Percentiles rank a stretch among this genome's conserved stretches.
Conservation (phyloP, 2,888 invertebrate genomes). For the Caenorhabditis zanzibari region DNA sequence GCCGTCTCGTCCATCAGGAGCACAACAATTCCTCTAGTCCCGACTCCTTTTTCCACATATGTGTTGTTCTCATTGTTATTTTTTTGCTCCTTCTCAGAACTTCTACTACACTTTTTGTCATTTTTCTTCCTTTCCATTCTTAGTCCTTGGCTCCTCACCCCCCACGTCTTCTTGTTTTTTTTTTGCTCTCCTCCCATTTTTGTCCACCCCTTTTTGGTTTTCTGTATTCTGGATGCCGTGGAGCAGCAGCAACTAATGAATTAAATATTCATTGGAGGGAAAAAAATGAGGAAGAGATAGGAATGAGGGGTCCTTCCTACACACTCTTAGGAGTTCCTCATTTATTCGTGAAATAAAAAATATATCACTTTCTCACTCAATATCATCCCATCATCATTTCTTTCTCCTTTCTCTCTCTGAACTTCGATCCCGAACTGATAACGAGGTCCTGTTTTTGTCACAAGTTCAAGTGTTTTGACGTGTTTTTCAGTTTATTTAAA, state of each 20-base stretch:
- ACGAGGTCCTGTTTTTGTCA: conserved; percentile 42
- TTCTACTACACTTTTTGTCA: conserved; percentile 51
- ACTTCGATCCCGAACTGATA: conserved; percentile 49
- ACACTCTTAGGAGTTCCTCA: conserved; percentile 55
- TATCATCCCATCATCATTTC: conserved; percentile 16
- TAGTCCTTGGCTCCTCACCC: background rate
- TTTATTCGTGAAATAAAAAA: conserved; percentile 32
- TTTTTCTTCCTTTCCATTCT: conserved; percentile 15
- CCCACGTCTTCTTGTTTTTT: conserved; percentile 19
- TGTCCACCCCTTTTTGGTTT: conserved; percentile 7
- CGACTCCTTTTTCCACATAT: conserved; percentile 62
- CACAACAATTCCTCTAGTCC: conserved; percentile 60
- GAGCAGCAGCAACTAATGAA: conserved; percentile 37
- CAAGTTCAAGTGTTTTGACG: conserved; percentile 44
- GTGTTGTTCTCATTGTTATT: conserved; percentile 67
- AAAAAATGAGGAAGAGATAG: conserved; percentile 40
- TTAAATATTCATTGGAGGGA: conserved; percentile 55
- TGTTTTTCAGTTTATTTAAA: conserved; percentile 37
- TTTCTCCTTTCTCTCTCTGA: conserved; percentile 30
- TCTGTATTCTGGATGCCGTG: conserved; percentile 25
- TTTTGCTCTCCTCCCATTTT: background rate
- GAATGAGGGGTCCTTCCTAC: conserved; percentile 32
- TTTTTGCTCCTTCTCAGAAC: conserved; percentile 51
- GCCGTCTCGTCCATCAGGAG: conserved; percentile 67
- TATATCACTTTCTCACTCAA: conserved; percentile 37